Conservation (phyloP, 53 echinoderm and acorn worm genomes). For the Zoroaster sp. region DNA sequence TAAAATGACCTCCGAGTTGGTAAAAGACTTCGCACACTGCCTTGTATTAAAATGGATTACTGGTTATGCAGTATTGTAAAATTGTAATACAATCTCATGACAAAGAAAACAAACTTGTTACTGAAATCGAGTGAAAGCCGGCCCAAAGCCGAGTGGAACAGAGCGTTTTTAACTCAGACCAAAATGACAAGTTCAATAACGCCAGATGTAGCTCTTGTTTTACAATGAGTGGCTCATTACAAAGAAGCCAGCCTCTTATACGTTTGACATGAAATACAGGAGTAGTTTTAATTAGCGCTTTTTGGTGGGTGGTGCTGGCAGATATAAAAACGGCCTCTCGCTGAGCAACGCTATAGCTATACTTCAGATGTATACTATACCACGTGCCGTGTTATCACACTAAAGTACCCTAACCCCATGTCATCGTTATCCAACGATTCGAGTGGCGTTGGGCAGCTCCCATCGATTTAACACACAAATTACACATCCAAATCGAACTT, state of each 20-base stretch:
- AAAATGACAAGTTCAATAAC: too few species aligned
- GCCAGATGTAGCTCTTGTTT: not conserved
- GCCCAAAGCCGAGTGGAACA: too few species aligned
- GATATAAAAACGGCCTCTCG: not conserved
- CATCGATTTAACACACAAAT: constrained; percentile 53
- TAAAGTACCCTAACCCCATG: constrained; percentile 39
- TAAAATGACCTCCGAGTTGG: too few species aligned
- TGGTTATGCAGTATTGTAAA: too few species aligned
- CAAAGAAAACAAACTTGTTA: too few species aligned
- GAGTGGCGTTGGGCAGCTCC: not conserved
- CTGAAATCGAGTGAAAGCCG: too few species aligned
- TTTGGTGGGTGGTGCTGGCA: too few species aligned
- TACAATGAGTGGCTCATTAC: not conserved
- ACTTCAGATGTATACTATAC: not conserved
- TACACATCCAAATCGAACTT: constrained; percentile 55
- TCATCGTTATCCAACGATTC: not conserved
- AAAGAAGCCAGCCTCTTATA: not conserved
- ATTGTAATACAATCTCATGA: too few species aligned
- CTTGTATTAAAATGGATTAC: too few species aligned
- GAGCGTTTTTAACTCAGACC: too few species aligned
- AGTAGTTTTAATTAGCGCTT: not conserved
- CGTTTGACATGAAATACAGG: not conserved
- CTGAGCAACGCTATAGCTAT: not conserved
- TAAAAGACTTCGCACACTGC: too few species aligned
- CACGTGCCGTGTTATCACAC: constrained; percentile 3